A percentile compares a stretch with the other conserved stretches of the same genome.
phyloP scores from a whole-genome alignment of 2,113 vertebrate species.

The Patagioenas fasciata region DNA sequence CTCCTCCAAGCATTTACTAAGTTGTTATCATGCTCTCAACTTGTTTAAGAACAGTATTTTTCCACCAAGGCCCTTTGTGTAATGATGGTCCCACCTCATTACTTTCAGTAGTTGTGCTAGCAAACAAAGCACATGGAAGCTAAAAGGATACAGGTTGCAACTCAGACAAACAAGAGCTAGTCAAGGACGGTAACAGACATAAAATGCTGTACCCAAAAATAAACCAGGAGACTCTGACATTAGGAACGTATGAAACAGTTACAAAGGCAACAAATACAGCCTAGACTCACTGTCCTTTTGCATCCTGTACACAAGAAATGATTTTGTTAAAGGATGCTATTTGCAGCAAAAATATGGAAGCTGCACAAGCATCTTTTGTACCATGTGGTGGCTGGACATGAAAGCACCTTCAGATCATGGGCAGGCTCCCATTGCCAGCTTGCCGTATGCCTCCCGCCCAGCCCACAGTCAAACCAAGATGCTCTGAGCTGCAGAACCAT shows the following conservation, averaged over 20 bases:
- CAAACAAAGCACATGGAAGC: background rate
- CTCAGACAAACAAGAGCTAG: background rate
- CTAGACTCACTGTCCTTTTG: background rate
- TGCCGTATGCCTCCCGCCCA: background rate
- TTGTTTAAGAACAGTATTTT: slow-evolving; percentile 49
- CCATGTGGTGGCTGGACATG: background rate
- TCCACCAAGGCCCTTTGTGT: slow-evolving; percentile 16
- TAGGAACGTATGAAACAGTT: background rate
- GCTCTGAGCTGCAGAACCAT: background rate
- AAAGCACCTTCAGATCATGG: background rate
- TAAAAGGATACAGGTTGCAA: background rate
- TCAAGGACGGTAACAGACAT: background rate
- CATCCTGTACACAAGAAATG: background rate
- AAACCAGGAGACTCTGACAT: background rate
- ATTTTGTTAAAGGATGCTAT: background rate
- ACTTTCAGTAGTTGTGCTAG: background rate
- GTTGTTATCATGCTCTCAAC: slow-evolving; percentile 21
- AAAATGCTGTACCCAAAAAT: background rate
- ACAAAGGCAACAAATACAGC: background rate
- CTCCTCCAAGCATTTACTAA: slow-evolving; percentile 37
- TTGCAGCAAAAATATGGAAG: background rate
- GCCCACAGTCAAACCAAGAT: rapidly evolving
- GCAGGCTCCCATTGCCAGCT: background rate
- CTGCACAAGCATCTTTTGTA: background rate
- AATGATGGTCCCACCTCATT: background rate